A percentile compares a stretch with the other conserved stretches of the same genome.
These are phyloP conservation scores for Drosophila phalerata DNA, from an alignment of 2,888 invertebrate genomes.

Conservation along the genomic window DNA sequence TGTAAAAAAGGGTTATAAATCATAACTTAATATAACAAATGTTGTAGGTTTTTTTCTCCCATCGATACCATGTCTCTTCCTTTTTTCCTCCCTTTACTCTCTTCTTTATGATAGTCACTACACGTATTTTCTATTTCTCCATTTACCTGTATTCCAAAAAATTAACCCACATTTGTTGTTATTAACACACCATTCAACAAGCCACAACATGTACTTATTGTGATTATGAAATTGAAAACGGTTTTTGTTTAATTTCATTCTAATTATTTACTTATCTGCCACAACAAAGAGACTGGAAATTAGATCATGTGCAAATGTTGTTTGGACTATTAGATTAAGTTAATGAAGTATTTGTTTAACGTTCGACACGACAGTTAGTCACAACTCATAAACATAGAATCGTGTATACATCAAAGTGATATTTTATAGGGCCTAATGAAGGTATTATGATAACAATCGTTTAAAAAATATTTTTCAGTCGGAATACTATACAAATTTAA, in stretches of 20 bases:
- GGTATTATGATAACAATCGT: slow-evolving; percentile 6
- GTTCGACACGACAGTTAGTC: slow-evolving; percentile 13
- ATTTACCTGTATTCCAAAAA: slow-evolving; percentile 13
- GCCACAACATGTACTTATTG: slow-evolving; percentile 32
- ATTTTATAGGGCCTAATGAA: slow-evolving; percentile 21
- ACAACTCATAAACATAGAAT: slow-evolving; percentile 6
- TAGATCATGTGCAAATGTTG: slow-evolving; percentile 43
- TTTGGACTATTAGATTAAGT: slow-evolving; percentile 22
- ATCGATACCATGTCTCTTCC: too few species aligned
- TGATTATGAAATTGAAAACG: slow-evolving; percentile 66
- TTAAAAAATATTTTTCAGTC: neutral
- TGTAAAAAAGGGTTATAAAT: neutral
- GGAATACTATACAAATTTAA: neutral
- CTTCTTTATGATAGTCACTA: neutral
- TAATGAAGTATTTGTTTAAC: slow-evolving; percentile 25
- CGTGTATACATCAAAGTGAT: slow-evolving; percentile 10
- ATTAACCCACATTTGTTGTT: slow-evolving; percentile 67
- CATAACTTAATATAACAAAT: neutral
- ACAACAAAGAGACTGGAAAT: slow-evolving; percentile 34
- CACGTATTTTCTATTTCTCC: neutral
- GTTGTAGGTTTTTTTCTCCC: too few species aligned
- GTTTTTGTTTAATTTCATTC: slow-evolving; percentile 59
- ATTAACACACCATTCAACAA: slow-evolving; percentile 42
- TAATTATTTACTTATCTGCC: slow-evolving; percentile 53
- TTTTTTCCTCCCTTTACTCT: too few species aligned